phyloP scores from a whole-genome alignment of 2,113 vertebrate genomes.

The Calypte anna region DNA sequence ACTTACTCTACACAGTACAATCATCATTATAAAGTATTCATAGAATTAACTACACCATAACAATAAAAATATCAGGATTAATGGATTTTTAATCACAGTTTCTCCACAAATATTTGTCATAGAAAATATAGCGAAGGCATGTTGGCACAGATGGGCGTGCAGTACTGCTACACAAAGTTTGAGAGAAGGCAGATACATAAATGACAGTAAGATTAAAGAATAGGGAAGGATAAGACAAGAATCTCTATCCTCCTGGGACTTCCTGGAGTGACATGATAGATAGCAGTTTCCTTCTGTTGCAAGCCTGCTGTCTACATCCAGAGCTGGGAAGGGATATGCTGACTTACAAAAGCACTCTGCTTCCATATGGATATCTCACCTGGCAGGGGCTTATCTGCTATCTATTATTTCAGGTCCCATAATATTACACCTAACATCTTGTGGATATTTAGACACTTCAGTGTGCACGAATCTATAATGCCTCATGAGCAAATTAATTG shows the following conservation, averaged over 20 bases:
- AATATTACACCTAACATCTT: not conserved
- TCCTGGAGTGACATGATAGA: slow-evolving; percentile 58
- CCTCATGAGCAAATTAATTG: not conserved
- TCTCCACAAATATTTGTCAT: slow-evolving; percentile 79
- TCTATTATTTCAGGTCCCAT: not conserved
- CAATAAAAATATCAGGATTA: slow-evolving; percentile 81
- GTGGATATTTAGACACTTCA: not conserved
- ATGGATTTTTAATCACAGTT: slow-evolving; percentile 80
- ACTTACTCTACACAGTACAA: slow-evolving; percentile 80
- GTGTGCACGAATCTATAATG: not conserved
- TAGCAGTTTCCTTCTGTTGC: slow-evolving; percentile 36
- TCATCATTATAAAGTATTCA: slow-evolving; percentile 80
- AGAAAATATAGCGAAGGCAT: slow-evolving; percentile 83
- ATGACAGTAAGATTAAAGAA: slow-evolving; percentile 62
- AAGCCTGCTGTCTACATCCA: not conserved
- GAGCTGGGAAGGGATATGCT: not conserved
- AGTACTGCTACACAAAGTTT: slow-evolving; percentile 64
- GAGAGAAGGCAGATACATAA: slow-evolving; percentile 64
- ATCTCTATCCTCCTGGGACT: slow-evolving; percentile 45
- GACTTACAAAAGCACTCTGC: not conserved
- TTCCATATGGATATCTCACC: not conserved
- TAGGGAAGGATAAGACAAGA: slow-evolving; percentile 37
- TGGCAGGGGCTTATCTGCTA: not conserved
- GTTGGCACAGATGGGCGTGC: slow-evolving; percentile 70
- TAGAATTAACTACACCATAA: slow-evolving; percentile 80